phyloP scores from a whole-genome alignment of 2,888 invertebrate species.

The Eucriotettix oculatus region DNA sequence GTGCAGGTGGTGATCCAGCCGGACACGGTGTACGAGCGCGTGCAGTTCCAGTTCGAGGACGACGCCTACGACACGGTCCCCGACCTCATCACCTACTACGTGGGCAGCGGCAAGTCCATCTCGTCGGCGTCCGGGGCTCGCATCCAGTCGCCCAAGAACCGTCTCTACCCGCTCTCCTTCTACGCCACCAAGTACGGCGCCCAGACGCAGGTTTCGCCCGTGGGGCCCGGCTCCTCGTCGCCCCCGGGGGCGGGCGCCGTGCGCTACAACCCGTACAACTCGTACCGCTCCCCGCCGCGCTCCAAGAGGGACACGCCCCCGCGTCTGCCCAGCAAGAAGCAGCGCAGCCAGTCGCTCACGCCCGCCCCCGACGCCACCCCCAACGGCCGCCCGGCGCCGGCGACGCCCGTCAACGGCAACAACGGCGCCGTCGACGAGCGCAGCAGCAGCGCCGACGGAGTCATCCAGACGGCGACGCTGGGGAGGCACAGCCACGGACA shows the following conservation, averaged over 20 bases:
- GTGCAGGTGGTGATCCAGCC: constrained; percentile 64
- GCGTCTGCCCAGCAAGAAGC: constrained; percentile 35
- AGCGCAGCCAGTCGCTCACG: constrained; percentile 64
- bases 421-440: constrained; percentile 28
- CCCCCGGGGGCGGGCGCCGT: constrained; percentile 15
- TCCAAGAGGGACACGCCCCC: constrained; percentile 33
- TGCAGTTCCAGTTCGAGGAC: constrained; percentile 88
- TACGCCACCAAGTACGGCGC: constrained; percentile 44
- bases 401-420: constrained; percentile 9
- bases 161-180: constrained; percentile 60
- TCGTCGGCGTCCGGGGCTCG: constrained; percentile 77
- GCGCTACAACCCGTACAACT: constrained; percentile 21
- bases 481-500: constrained; percentile 2
- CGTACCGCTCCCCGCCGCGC: constrained; percentile 31
- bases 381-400: not conserved
- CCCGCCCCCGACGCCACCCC: constrained; percentile 34
- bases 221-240: constrained; percentile 6
- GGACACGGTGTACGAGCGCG: constrained; percentile 79
- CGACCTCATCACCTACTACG: constrained; percentile 84
- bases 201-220: constrained; percentile 17
- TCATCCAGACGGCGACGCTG: constrained; percentile 33
- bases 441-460: constrained; percentile 53
- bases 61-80: constrained; percentile 86
- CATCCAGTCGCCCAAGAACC: constrained; percentile 70
- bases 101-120: constrained; percentile 77